A percentile compares a stretch with the other conserved stretches of the same genome.
Conservation (phyloP, 1,140 invertebrate species). For the Armadillidium nasatum region DNA sequence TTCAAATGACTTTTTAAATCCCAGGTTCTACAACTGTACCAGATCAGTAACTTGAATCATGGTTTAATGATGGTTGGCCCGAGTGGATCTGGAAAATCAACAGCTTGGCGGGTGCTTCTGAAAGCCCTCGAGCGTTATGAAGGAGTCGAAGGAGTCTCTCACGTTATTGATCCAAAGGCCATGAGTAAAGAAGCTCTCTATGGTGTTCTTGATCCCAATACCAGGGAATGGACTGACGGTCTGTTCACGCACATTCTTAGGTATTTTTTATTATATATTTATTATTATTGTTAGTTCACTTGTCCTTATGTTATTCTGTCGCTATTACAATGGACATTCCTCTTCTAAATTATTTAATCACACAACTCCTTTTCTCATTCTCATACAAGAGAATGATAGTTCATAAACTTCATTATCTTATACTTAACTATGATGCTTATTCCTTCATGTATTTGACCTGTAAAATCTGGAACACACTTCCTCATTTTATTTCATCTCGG, state of each 20-base stretch:
- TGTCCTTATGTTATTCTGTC: not conserved
- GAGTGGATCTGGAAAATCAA: conserved; percentile 95
- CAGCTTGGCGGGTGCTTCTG: conserved; percentile 91
- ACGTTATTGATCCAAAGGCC: conserved; percentile 99
- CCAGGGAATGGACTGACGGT: conserved; percentile 98
- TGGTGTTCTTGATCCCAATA: conserved; percentile 97
- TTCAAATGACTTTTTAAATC: conserved; percentile 16
- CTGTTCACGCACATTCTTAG: conserved; percentile 96
- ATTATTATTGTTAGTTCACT: not conserved
- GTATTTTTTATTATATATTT: conserved; percentile 44
- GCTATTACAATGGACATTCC: not conserved
- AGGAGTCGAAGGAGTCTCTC: conserved; percentile 92
- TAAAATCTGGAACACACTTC: not conserved
- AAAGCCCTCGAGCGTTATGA: conserved; percentile 92
- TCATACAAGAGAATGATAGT: not conserved
- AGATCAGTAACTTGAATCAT: conserved; percentile 98
- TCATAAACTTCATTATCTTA: not conserved
- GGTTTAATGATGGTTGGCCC: conserved; percentile 99
- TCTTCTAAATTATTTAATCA: not conserved
- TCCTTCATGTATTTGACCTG: not conserved
- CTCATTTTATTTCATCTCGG: no score
- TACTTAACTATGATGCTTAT: not conserved
- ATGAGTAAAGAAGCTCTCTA: conserved; percentile 98
- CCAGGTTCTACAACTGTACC: conserved; percentile 96
- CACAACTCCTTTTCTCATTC: not conserved